A percentile compares a stretch with the other conserved stretches of the same genome.
phyloP scores from a whole-genome alignment of 2,797 vertebrate genomes.

The Ptychobarbus kaznakovi region DNA sequence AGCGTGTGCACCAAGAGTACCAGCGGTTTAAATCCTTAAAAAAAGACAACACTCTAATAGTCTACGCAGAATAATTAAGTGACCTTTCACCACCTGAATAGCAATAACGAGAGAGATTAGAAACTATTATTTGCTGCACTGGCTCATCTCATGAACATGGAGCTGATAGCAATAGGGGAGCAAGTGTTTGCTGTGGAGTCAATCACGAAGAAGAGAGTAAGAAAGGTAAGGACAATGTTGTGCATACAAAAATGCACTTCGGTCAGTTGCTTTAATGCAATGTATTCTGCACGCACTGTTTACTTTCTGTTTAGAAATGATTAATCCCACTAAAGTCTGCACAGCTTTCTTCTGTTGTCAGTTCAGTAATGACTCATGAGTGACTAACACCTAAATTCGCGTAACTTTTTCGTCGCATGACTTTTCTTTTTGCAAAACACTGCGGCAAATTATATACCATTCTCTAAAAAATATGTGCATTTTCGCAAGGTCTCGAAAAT shows the following conservation, averaged over 20 bases:
- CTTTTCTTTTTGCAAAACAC: background rate
- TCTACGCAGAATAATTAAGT: background rate
- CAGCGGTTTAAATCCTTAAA: conserved; percentile 9
- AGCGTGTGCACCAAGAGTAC: background rate
- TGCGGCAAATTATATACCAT: background rate
- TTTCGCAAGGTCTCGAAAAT: background rate
- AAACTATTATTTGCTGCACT: conserved; percentile 51
- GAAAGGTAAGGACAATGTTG: conserved; percentile 83
- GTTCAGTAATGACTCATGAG: conserved; percentile 17
- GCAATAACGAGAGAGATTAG: background rate
- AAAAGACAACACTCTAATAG: background rate
- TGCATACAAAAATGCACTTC: background rate
- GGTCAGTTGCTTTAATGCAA: background rate
- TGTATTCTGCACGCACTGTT: background rate
- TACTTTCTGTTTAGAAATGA: conserved; percentile 30
- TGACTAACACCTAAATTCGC: conserved; percentile 4
- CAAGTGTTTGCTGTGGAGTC: conserved; percentile 98
- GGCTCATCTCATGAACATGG: conserved; percentile 78
- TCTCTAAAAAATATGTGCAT: conserved; percentile 1
- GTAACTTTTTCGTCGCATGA: conserved; percentile 25
- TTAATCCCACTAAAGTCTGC: background rate
- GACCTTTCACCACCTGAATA: background rate
- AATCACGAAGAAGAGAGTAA: conserved; percentile 94
- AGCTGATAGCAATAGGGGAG: conserved; percentile 96
- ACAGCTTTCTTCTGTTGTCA: background rate